Base-by-base conservation (phyloP, 2,888 invertebrate genomes). In the Noctua janthe region DNA sequence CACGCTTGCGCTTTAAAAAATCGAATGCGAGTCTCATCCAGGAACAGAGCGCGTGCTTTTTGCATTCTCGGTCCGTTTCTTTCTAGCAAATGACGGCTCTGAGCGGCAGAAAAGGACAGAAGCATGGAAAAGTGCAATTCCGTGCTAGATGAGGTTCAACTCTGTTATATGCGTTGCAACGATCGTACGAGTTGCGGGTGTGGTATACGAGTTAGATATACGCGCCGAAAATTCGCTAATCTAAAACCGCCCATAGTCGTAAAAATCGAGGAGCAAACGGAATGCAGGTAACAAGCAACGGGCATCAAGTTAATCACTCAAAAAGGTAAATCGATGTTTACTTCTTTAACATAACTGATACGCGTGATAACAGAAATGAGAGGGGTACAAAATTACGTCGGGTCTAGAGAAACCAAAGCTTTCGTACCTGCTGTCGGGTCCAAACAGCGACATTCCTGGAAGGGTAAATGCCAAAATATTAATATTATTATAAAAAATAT, bases 401-500 rank as follows among this genome's bases (percentile, higher is more conserved):
- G 20, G 2, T 23, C 6, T 17, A 66, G 47, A 79, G 35, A 43
- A 56, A 29, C 7, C 20, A 23, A 71, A 71, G 2, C 15, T 66
- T 59, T 17, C 82, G 6, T 79, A 89, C 89, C 90, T 59, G 76
- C 78, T 54, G 87, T 67, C 20, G 88, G 86, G 11, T 89, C 89
- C 78, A 89, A 81, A 80, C 90, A 89, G 71, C 86, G 90, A 77
- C 90, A 90, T 76, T 90, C 90, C 90, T 90, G 81, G 5, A 83
- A 86, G 13, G n/a, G 35, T 10, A 49, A 47, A 51, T 71, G 66
- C 7, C n/a, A 74, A 67, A 47, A 69, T 64, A 59, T 67, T 51
- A 82, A 59, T 59, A 35, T 1, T 20, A 23, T 23, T 11, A 67
- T 7, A 35, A 35, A 23, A 35, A 70, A 43, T 17, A 17, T 23